Evolutionary conservation across 2,888 invertebrate genomes (phyloP), one percentile per base, ranked within the genome.

Genomic region (Toxonevra muliebris): DNA sequence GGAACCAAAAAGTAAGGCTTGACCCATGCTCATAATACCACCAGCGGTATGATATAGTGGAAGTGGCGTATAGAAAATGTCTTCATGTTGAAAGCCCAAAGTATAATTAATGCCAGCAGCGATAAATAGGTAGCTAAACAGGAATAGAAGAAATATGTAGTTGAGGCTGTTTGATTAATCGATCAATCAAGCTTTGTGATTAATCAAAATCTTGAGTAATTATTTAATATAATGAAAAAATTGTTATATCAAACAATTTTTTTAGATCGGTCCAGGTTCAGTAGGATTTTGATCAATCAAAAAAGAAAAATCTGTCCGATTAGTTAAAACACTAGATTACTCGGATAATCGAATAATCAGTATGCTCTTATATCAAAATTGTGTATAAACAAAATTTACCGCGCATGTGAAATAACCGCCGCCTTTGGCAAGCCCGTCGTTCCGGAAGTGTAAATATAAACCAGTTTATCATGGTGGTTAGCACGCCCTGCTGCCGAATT

Each of bases 371-470:
- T 30, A 30, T 4, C 30, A 4, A 30, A 2, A 30, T 30, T 4
- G 7, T 4, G 7, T 30, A 30, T 30, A 30, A 30, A 30, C 2
- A 30, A 30, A 30, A 71, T 73, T 72, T 84, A 96, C 95, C 97
- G 92, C 55, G 94, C 92, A 79, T 96, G 93, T 19, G 94, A 95
- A 78, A 99, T 97, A 61, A 98, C 94, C 53, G 98, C 98, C 45
- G 98, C 98, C 85, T 98, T 99, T 0, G 98, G 98, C 70, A 98
- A 86, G 8, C 99, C 99, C 1, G 99, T 99, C 0, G 99, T 99
- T 48, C 99, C 99, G 55, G 97, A 98, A 0, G 99, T 99, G 85
- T 96, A 99, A 79, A 99, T 97, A 82, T 97, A 98, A 50, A 98
- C 88, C 63, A 98, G 86, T 77, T 91, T 91, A 79, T 94, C 94